Base-by-base conservation (phyloP, 1,140 invertebrate species). In the Drosophila micromelanica region DNA sequence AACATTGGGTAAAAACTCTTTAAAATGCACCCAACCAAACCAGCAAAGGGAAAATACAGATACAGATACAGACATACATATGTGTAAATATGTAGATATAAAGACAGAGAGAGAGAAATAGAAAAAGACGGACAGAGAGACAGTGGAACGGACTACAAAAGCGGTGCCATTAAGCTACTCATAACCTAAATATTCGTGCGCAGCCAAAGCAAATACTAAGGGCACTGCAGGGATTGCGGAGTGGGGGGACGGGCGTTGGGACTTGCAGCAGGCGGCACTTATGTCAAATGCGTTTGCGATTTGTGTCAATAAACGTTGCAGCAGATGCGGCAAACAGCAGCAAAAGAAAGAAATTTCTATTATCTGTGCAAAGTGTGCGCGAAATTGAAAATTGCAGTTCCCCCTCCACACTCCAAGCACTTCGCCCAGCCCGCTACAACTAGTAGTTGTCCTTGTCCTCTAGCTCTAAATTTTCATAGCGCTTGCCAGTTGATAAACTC, bases 211-310 rank as follows among this genome's bases (percentile, higher is more conserved):
- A 32, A 38, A 27, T 17, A 38, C 27, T 49, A 30, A 23, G 45
- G 48, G 43, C 42, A 5, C 11, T 40, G 15, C 15, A 15, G 43
- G 13, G 43, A 46, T 65, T 55, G 45, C 23, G 15, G n/a, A 48
- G 5, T 49, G 9, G 30, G 5, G 38, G 42, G 59, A 9, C 17
- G 11, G 23, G 48, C 11, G 13, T 12, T 2, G 54, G 1, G 7
- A 42, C 32, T 45, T 61, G 52, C 55, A 67, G 62, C 70, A 70
- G 11, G 43, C 73, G 68, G 78, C 86, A 87, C 81, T 86, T 86
- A 87, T 86, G 81, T 85, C 81, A 87, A 86, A 86, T 86, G 81
- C 81, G 81, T 86, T 86, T 87, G 81, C 81, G 81, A 86, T 86
- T 87, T 86, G 81, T 86, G 78, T 87, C 82, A 86, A 86, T 86